Evolutionary conservation across 2,888 invertebrate species (phyloP), one percentile per base, ranked within the genome.

Genomic region (Macroteleia sp.): DNA sequence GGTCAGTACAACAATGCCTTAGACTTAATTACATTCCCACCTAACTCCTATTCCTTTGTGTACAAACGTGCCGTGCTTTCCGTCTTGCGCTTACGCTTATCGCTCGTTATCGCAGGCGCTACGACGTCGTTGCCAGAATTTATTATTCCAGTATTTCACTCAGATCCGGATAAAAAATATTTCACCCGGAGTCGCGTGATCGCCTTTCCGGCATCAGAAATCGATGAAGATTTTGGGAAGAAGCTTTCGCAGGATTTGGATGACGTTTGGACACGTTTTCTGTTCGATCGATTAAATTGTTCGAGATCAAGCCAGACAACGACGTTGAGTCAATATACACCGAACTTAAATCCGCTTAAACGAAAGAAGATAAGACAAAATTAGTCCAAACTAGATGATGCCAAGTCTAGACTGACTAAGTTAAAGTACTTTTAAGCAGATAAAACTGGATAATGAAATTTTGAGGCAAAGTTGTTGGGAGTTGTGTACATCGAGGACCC

Each of bases 11-110:
- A 87, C 85, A 86, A 85, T 86, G 82, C 84, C 83, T 81, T 80
- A 61, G 77, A 82, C 84, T 85, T 87, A 87, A 87, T 88, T 87
- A 86, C 85, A 86, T 86, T 86, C 82, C 84, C 79, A 77, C 79
- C 82, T 82, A 74, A 74, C 81, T 73, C 73, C 70, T 52, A 66
- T 75, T 69, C 80, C 80, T 73, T 76, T 79, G 75, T 56, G 59
- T 71, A 57, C 73, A 69, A 76, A 56, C 73, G 75, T 71, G 52
- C 59, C 70, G 74, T 66, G 62, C 67, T 54, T 79, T 71, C 69
- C 67, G 66, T 66, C 76, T 70, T 67, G 75, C 42, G 64, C 42
- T 62, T 54, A 50, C 64, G 57, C 64, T 70, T 71, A 79, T 71
- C 77, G 77, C 42, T 64, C 56, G 78, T 78, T 78, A 78, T 66